Evolutionary conservation across 37 sponge, comb jelly and placozoan genomes (phyloP).

Genomic region (Eunapius fragilis): DNA sequence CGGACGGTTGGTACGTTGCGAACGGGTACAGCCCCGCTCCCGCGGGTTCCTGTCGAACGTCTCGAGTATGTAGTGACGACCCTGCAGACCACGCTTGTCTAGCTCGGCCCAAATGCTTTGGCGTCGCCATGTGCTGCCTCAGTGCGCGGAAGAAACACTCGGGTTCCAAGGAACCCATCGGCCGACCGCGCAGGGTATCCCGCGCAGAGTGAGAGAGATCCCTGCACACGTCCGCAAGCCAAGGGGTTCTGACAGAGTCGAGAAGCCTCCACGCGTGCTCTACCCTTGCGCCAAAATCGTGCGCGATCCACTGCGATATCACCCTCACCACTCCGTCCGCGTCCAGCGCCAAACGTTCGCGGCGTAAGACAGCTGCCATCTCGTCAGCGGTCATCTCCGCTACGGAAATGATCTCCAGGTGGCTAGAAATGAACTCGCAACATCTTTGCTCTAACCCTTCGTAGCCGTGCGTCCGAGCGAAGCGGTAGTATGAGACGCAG

Average conservation of each 20-base stretch:
- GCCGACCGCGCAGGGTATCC: neutral
- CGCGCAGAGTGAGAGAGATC: neutral
- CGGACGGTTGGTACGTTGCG: too few relatives aligned
- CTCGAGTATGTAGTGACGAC: neutral
- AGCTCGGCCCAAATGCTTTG: neutral
- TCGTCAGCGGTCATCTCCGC: neutral
- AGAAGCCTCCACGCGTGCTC: neutral
- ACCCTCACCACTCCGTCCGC: neutral
- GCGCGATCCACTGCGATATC: neutral
- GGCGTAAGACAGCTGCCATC: neutral
- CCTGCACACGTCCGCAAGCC: neutral
- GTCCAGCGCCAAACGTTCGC: neutral
- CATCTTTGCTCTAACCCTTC: neutral
- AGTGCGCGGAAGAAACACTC: neutral
- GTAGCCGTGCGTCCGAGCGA: constrained; percentile 20
- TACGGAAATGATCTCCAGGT: neutral
- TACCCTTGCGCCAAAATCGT: neutral
- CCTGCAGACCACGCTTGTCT: neutral
- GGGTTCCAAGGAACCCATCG: neutral
- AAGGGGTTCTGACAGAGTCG: neutral
- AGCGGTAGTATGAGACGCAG: constrained; percentile 9
- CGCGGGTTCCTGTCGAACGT: neutral
- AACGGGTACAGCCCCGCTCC: too few relatives aligned
- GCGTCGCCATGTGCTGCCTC: neutral
- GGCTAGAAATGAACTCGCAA: constrained; percentile 3